Evolutionary conservation across 2,797 vertebrate genomes (phyloP).

Genomic region (Pseudocheirus occidentalis): DNA sequence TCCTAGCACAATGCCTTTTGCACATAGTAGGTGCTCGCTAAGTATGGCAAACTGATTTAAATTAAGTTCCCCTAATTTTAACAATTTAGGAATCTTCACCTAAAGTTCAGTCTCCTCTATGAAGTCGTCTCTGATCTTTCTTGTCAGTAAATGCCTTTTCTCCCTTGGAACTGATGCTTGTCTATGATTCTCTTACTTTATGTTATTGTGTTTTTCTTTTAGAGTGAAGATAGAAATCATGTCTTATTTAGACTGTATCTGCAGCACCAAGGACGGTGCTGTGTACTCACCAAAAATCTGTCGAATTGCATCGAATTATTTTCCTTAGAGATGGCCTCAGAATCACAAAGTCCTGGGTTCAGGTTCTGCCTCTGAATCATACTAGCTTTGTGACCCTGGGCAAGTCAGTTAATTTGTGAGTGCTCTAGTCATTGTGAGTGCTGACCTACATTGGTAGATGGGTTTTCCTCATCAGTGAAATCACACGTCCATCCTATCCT

Average conservation of each 20-base stretch:
- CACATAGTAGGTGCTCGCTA: neutral
- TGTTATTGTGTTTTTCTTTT: neutral
- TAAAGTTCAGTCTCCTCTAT: neutral
- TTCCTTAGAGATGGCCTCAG: neutral
- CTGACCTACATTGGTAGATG: neutral
- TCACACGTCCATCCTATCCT: neutral
- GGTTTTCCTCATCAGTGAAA: neutral
- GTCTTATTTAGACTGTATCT: neutral
- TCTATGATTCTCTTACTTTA: neutral
- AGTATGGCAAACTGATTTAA: neutral
- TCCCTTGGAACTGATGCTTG: neutral
- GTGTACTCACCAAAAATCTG: neutral
- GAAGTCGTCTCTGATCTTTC: neutral
- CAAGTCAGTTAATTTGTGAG: neutral
- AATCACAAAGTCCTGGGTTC: neutral
- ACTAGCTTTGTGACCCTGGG: neutral
- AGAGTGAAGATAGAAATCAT: neutral
- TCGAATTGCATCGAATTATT: neutral
- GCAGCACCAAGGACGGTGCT: neutral
- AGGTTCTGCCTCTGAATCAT: neutral
- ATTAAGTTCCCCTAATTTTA: neutral
- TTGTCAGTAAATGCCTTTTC: neutral
- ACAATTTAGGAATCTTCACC: neutral
- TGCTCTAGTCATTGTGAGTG: neutral
- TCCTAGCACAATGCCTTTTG: neutral